Evolutionary conservation across 2,797 vertebrate genomes (phyloP).

Genomic region (Ambastaia sidthimunki): DNA sequence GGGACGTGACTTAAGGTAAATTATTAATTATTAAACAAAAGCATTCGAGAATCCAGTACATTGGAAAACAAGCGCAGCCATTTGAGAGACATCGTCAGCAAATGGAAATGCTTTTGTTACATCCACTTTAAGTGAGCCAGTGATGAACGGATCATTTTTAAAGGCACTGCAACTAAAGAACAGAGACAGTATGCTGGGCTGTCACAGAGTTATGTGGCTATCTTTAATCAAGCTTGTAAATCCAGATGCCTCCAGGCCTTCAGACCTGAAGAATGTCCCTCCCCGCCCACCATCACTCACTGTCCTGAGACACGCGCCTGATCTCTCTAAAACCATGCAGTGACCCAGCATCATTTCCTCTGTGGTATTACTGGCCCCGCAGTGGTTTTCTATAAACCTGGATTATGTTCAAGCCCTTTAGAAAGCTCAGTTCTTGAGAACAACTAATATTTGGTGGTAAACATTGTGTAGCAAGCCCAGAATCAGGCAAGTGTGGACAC

Average conservation of each 20-base stretch:
- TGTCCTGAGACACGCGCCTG: constrained; percentile 27
- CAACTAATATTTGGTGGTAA: background rate
- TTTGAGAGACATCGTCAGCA: background rate
- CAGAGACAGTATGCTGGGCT: too few relatives aligned
- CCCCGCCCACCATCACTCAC: constrained; percentile 24
- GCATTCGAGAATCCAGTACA: background rate
- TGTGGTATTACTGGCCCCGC: background rate
- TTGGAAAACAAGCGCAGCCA: background rate
- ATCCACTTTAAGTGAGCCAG: background rate
- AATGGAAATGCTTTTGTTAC: background rate
- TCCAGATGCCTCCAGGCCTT: constrained; percentile 27
- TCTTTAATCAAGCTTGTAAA: constrained; percentile 22
- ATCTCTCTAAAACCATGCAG: background rate
- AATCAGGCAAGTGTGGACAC: background rate
- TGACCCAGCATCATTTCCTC: background rate
- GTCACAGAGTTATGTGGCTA: background rate
- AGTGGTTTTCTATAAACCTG: background rate
- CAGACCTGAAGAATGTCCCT: constrained; percentile 28
- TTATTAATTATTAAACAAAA: background rate
- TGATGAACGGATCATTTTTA: background rate
- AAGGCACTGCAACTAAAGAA: too few relatives aligned
- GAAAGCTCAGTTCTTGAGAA: background rate
- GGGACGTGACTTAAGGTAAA: too few relatives aligned
- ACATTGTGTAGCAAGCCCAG: background rate
- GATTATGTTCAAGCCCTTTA: background rate